These are phyloP conservation scores for Sardina pilchardus DNA, from an alignment of 2,113 vertebrate genomes.

Conservation along the genomic window DNA sequence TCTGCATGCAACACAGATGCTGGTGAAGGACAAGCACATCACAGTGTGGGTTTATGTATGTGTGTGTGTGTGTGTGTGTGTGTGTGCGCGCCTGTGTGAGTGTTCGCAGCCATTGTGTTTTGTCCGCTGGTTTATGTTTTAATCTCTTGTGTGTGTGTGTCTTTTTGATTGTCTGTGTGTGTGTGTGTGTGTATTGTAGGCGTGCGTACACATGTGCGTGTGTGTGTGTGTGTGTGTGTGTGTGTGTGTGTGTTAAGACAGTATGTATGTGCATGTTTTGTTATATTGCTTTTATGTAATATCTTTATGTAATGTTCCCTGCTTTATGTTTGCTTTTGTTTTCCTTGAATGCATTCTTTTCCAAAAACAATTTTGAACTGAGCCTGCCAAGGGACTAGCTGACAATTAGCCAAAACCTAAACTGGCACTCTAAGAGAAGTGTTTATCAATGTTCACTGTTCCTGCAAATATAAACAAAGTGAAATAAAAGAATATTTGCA, in stretches of 20 bases:
- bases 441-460: neutral
- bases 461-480: neutral
- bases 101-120: neutral
- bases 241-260: neutral
- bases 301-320: neutral
- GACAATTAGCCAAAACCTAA: neutral
- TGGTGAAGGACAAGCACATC: neutral
- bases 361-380: neutral
- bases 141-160: neutral
- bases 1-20: neutral
- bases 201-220: conserved; percentile 8
- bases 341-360: neutral
- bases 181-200: neutral
- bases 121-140: neutral
- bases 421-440: neutral
- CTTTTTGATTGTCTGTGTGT: neutral
- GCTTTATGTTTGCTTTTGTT: neutral
- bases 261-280: neutral
- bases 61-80: neutral
- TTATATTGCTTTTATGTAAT: neutral
- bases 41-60: conserved; percentile 8
- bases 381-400: neutral
- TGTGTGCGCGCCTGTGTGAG: neutral
- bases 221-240: conserved; percentile 13
- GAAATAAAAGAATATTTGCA: neutral